phyloP scores from a whole-genome alignment of 2,113 vertebrate genomes.

The Cyanoramphus novaezelandiae region DNA sequence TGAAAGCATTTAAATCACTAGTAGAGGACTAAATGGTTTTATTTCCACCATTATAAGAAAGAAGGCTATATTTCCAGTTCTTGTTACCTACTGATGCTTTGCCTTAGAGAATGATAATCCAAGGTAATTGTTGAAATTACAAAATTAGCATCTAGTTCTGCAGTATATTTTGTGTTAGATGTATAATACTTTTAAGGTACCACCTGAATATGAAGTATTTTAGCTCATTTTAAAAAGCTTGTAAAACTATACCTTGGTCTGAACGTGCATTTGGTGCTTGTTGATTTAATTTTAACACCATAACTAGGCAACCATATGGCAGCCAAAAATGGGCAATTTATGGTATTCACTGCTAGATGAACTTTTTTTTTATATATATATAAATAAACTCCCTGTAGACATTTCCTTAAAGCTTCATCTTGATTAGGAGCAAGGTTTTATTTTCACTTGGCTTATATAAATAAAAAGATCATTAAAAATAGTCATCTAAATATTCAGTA shows the following conservation, averaged over 20 bases:
- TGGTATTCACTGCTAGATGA: not conserved
- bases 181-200: not conserved
- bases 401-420: not conserved
- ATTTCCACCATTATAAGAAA: not conserved
- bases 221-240: not conserved
- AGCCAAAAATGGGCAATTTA: not conserved
- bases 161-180: not conserved
- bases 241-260: not conserved
- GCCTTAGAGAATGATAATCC: not conserved
- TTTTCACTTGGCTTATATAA: not conserved
- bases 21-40: not conserved
- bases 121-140: not conserved
- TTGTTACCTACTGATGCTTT: not conserved
- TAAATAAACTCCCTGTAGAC: not conserved
- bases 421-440: not conserved
- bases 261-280: not conserved
- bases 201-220: not conserved
- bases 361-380: not conserved
- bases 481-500: not conserved
- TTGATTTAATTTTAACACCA: conserved; percentile 3
- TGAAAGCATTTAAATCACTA: not conserved
- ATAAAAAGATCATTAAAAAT: not conserved
- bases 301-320: not conserved
- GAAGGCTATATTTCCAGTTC: not conserved
- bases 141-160: not conserved